These are phyloP conservation scores for Epinephelus lanceolatus DNA, from an alignment of 2,113 vertebrate species.

Conservation along the genomic window DNA sequence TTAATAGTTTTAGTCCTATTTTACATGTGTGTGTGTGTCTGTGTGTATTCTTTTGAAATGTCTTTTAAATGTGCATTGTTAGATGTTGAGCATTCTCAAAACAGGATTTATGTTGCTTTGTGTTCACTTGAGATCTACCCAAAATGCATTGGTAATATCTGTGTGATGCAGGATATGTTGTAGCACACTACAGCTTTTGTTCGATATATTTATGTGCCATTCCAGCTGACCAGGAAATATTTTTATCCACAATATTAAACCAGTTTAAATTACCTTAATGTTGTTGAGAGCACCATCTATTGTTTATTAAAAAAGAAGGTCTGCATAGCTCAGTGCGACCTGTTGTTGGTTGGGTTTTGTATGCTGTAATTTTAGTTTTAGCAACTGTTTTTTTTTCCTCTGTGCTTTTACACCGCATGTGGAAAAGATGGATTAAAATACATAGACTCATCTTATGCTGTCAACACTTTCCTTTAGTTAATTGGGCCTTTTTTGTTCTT, in stretches of 20 bases:
- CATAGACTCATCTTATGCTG: not conserved
- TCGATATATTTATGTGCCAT: not conserved
- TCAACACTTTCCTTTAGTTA: conserved; percentile 20
- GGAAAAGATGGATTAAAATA: not conserved
- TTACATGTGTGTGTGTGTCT: no score
- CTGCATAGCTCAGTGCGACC: not conserved
- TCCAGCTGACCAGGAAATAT: not conserved
- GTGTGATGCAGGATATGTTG: not conserved
- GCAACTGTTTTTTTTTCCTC: not conserved
- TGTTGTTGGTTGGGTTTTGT: not conserved
- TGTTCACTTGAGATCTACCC: no score
- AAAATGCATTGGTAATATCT: not conserved
- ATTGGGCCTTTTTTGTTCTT: conserved; percentile 12
- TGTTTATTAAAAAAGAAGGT: not conserved
- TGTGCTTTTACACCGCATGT: not conserved
- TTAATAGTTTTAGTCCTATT: no score
- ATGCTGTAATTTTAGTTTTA: conserved; percentile 8
- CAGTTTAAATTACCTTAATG: not conserved
- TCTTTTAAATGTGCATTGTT: no score
- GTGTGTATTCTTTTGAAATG: no score
- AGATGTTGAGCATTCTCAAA: no score
- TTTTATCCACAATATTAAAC: not conserved
- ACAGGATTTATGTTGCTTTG: no score
- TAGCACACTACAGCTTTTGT: not conserved
- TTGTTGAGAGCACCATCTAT: not conserved